These are phyloP conservation scores for Tortricodes alternella DNA, from an alignment of 2,888 invertebrate species.

Conservation along the genomic window DNA sequence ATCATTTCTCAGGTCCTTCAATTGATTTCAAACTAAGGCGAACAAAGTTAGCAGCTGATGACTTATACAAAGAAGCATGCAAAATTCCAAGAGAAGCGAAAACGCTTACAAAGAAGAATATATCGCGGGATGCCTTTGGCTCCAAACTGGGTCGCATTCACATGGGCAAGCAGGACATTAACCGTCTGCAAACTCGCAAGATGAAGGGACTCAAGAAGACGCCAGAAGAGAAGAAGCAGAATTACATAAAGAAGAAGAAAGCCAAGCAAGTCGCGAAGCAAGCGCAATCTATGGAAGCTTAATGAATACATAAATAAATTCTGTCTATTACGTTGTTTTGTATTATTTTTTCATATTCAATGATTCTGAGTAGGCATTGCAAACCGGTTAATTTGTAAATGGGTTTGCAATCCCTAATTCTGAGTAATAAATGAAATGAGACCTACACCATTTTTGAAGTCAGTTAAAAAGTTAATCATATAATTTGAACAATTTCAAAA, in stretches of 20 bases:
- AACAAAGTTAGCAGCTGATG: conserved; percentile 94
- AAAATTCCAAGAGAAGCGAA: conserved; percentile 90
- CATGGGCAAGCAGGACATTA: conserved; percentile 93
- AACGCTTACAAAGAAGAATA: conserved; percentile 94
- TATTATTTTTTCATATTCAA: too few species aligned
- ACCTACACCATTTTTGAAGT: too few species aligned
- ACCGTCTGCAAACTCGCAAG: conserved; percentile 93
- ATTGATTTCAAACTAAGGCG: conserved; percentile 93
- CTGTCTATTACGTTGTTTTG: conserved; percentile 2
- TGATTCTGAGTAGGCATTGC: too few species aligned
- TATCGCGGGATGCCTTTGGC: conserved; percentile 93
- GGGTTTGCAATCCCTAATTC: too few species aligned
- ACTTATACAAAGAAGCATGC: conserved; percentile 92
- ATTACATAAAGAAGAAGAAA: conserved; percentile 79
- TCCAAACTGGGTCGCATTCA: conserved; percentile 96
- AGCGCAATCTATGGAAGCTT: conserved; percentile 40
- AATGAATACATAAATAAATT: conserved; percentile 44
- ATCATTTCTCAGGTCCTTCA: conserved; percentile 87
- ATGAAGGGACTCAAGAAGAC: conserved; percentile 94
- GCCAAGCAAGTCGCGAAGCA: conserved; percentile 56
- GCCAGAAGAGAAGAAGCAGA: conserved; percentile 85
- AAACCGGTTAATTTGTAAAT: too few species aligned
- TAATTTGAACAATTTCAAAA: too few species aligned
- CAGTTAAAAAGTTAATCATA: too few species aligned
- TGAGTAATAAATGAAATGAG: too few species aligned